phyloP scores from a whole-genome alignment of 1,140 invertebrate species.

The Hestina assimilis region DNA sequence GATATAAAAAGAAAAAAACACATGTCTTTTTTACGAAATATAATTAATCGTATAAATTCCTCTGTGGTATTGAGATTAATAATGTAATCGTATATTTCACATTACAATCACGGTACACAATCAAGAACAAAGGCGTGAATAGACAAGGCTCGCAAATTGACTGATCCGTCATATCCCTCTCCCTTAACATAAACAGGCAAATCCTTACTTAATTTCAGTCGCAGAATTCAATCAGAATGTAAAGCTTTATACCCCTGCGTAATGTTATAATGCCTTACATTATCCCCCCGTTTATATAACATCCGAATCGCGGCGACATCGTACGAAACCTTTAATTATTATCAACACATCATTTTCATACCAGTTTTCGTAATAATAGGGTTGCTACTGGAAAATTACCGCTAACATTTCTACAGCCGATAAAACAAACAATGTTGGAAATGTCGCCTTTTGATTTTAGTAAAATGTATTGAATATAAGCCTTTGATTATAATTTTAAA shows the following conservation, averaged over 20 bases:
- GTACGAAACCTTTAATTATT: conserved; percentile 78
- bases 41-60: too few relatives aligned
- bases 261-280: conserved; percentile 75
- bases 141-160: conserved; percentile 61
- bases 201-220: conserved; percentile 77
- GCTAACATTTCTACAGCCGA: background rate
- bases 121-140: conserved; percentile 57
- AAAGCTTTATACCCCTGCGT: conserved; percentile 69
- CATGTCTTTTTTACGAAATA: too few relatives aligned
- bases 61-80: too few relatives aligned
- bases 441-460: too few relatives aligned
- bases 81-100: background rate
- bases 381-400: conserved; percentile 33
- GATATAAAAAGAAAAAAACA: too few relatives aligned
- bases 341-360: conserved; percentile 78
- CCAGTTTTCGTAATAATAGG: conserved; percentile 56
- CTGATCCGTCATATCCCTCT: conserved; percentile 64
- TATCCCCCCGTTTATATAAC: conserved; percentile 58
- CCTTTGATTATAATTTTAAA: background rate
- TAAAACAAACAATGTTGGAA: background rate
- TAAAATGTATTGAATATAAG: too few relatives aligned
- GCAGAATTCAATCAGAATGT: conserved; percentile 75
- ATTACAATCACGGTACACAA: conserved; percentile 14
- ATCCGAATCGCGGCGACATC: conserved; percentile 58
- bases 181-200: conserved; percentile 74